Evolutionary conservation across 1,140 invertebrate species (phyloP).

Genomic region (fruit fly (Drosophila melanogaster)): DNA sequence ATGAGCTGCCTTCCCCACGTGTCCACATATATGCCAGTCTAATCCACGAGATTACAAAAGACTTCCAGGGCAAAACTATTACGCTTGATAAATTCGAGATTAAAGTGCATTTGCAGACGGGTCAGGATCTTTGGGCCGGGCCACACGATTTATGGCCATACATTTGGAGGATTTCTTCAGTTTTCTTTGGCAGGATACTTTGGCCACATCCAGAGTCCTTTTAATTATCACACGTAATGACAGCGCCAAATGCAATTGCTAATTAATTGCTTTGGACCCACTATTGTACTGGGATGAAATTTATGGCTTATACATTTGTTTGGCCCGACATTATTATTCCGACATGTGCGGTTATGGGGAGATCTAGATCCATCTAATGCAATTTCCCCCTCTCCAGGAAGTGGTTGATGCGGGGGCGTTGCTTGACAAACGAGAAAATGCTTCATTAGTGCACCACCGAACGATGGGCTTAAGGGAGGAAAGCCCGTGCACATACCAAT

Average conservation of each 20-base stretch:
- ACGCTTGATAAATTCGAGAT: slow-evolving; percentile 83
- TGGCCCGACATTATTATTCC: slow-evolving; percentile 77
- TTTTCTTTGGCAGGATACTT: slow-evolving; percentile 19
- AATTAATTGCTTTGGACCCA: slow-evolving; percentile 72
- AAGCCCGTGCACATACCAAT: slow-evolving; percentile 14
- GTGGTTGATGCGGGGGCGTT: slow-evolving; percentile 46
- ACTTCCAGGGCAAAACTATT: slow-evolving; percentile 62
- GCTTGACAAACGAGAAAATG: slow-evolving; percentile 42
- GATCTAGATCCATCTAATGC: slow-evolving; percentile 42
- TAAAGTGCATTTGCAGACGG: slow-evolving; percentile 82
- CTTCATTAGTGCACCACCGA: slow-evolving; percentile 50
- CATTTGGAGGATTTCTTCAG: slow-evolving; percentile 73
- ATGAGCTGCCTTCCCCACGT: slow-evolving; percentile 11
- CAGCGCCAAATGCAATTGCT: slow-evolving; percentile 80
- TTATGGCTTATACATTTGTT: slow-evolving; percentile 71
- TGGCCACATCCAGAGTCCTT: slow-evolving; percentile 52
- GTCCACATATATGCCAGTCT: slow-evolving; percentile 39
- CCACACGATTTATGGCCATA: slow-evolving; percentile 78
- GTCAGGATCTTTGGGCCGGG: slow-evolving; percentile 35
- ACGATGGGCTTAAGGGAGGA: slow-evolving; percentile 1
- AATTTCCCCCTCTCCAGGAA: slow-evolving; percentile 30
- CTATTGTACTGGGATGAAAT: slow-evolving; percentile 27
- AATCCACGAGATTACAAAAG: slow-evolving; percentile 78
- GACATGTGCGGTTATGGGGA: slow-evolving; percentile 68
- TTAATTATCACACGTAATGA: slow-evolving; percentile 84